Evolutionary conservation across 2,888 invertebrate genomes (phyloP), one percentile per base, ranked within the genome.

Genomic region (Spodoptera picta): DNA sequence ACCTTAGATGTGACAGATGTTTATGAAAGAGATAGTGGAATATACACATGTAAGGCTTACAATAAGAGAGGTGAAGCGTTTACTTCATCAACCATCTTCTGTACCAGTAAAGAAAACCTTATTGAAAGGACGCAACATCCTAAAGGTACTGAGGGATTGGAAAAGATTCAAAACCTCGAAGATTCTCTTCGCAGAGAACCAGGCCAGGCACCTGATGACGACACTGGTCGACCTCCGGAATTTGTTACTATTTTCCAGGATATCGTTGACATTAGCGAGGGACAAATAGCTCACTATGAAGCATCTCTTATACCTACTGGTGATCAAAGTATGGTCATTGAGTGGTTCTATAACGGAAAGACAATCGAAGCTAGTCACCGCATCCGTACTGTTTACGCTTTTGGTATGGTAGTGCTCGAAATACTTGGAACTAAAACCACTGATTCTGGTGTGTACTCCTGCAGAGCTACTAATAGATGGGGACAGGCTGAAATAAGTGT

Each of bases 231-330:
- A 85, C 96, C 98, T 61, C 98, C 98, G 45, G 96, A 97, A 63
- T 98, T 98, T 84, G 98, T 97, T 6, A 97, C 98, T 0, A 97
- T 98, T 86, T 98, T 98, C 90, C 96, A 97, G 79, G 96, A 98
- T 77, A 95, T 98, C 65, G 94, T 95, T 10, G 98, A 98, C 82
- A 95, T 99, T 53, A 97, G 97, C 46, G 99, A 99, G 93, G 99
- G 99, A 62, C 98, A 99, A 91, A 97, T 99, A 78, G 99, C 99
- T 76, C 99, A 99, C 90, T 99, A 99, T 90, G 99, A 99, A 94
- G 99, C 99, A 44, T 98, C 98, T 53, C 95, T 99, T 7, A 97
- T 98, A 55, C 99, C 99, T 11, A 97, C 98, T 52, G 98, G 98
- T 11, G 98, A 98, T 85, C 98, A 98, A 89, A 97, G 97, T 27